Conservation (phyloP, 2,113 vertebrate genomes). For the Urocolius indicus region DNA sequence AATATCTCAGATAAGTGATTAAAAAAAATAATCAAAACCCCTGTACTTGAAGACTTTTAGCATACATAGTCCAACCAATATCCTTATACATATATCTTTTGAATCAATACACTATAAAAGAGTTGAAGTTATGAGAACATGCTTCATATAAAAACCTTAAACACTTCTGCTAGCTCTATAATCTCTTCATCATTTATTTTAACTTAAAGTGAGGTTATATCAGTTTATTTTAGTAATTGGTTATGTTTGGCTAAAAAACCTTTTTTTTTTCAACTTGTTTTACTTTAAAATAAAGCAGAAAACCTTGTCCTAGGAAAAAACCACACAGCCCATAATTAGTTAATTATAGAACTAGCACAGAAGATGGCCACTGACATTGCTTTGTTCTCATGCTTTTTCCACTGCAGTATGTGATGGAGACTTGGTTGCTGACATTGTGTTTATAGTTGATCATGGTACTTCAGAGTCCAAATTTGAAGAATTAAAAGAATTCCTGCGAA, state of each 20-base stretch:
- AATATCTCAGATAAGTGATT: neutral
- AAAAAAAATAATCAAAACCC: neutral
- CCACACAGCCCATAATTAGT: neutral
- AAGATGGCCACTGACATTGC: neutral
- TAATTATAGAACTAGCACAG: neutral
- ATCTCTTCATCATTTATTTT: neutral
- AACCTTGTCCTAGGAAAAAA: neutral
- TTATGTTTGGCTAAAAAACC: neutral
- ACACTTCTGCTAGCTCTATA: neutral
- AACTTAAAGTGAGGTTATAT: neutral
- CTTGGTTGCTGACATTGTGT: constrained; percentile 72
- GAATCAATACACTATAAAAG: neutral
- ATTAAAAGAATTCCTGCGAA: constrained; percentile 62
- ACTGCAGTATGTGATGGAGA: constrained; percentile 48
- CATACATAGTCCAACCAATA: neutral
- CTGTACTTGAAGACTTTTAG: neutral
- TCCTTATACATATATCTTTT: neutral
- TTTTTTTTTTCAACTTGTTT: neutral
- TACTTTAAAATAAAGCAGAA: neutral
- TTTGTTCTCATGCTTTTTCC: neutral
- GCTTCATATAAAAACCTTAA: neutral
- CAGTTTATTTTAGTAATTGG: neutral
- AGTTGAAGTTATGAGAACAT: neutral
- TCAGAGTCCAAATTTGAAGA: constrained; percentile 25
- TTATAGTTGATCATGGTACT: constrained; percentile 67